Evolutionary conservation across 2,888 invertebrate genomes (phyloP).

Genomic region (Drosophila dives): DNA sequence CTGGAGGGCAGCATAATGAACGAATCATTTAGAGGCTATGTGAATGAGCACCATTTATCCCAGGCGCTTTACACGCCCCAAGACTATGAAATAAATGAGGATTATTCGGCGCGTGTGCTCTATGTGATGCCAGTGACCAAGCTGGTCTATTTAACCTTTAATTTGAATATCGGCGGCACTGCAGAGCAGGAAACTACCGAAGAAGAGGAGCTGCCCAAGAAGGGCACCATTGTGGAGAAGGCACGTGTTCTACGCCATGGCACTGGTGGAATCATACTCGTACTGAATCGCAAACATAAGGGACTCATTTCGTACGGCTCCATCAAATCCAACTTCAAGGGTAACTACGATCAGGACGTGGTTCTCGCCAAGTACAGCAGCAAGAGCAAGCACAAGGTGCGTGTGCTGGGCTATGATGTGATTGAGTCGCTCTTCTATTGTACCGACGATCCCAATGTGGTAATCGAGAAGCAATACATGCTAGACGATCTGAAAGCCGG

Average conservation of each 20-base stretch:
- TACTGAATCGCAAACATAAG: constrained; percentile 77
- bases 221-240: constrained; percentile 87
- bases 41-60: constrained; percentile 83
- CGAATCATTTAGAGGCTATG: constrained; percentile 84
- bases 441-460: constrained; percentile 87
- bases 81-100: constrained; percentile 84
- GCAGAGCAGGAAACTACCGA: background rate
- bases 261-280: constrained; percentile 84
- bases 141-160: constrained; percentile 87
- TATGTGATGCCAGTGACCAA: constrained; percentile 90
- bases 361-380: constrained; percentile 82
- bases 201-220: constrained; percentile 72
- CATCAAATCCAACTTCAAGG: constrained; percentile 78
- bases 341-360: constrained; percentile 84
- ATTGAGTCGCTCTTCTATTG: constrained; percentile 89
- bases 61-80: constrained; percentile 83
- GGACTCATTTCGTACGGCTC: constrained; percentile 82
- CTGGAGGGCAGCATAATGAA: constrained; percentile 85
- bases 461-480: constrained; percentile 87
- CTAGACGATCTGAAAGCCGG: constrained; percentile 86
- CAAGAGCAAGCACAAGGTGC: constrained; percentile 85
- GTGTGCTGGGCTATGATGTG: constrained; percentile 88
- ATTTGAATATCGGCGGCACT: constrained; percentile 60
- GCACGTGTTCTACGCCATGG: constrained; percentile 86
- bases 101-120: constrained; percentile 87